A percentile compares a stretch with the other conserved stretches of the same genome.
These are phyloP conservation scores for Gouania willdenowi DNA, from an alignment of 2,797 vertebrate genomes.

Conservation along the genomic window DNA sequence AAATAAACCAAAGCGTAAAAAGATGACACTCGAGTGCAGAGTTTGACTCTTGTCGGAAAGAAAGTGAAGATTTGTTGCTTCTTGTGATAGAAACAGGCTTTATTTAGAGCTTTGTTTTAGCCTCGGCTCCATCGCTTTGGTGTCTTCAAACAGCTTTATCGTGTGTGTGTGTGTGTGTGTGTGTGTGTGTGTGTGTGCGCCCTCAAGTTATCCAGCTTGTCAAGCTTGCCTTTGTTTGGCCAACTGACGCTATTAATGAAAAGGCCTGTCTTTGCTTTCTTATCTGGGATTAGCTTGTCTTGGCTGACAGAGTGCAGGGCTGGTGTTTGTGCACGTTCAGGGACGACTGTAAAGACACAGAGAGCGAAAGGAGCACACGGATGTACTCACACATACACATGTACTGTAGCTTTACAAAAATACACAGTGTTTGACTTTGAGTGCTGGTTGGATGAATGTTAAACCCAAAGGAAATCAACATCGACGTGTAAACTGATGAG, in stretches of 20 bases:
- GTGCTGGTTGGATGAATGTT: slow-evolving; percentile 25
- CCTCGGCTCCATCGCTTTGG: slow-evolving; percentile 22
- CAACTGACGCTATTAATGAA: slow-evolving; percentile 48
- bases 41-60: no score
- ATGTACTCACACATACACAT: background rate
- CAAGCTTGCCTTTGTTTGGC: slow-evolving; percentile 46
- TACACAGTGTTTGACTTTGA: slow-evolving; percentile 14
- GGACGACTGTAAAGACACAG: slow-evolving; percentile 4
- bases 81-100: slow-evolving; percentile 12
- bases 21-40: no score
- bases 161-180: slow-evolving; percentile 18
- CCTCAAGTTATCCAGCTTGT: slow-evolving; percentile 40
- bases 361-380: slow-evolving; percentile 4
- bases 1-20: no score
- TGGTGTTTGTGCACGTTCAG: slow-evolving; percentile 5
- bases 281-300: slow-evolving; percentile 61
- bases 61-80: slow-evolving; percentile 12
- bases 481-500: slow-evolving; percentile 8
- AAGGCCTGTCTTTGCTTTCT: slow-evolving; percentile 46
- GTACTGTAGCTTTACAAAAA: background rate
- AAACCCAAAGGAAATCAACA: slow-evolving; percentile 17
- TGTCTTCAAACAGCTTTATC: slow-evolving; percentile 40
- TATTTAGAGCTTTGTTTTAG: slow-evolving; percentile 13
- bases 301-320: slow-evolving; percentile 31
- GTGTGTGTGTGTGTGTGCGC: slow-evolving; percentile 8